A percentile compares a stretch with the other conserved stretches of the same genome.
Evolutionary conservation across 2,797 vertebrate species (phyloP).

Genomic region (Oryzias dopingdopingensis): DNA sequence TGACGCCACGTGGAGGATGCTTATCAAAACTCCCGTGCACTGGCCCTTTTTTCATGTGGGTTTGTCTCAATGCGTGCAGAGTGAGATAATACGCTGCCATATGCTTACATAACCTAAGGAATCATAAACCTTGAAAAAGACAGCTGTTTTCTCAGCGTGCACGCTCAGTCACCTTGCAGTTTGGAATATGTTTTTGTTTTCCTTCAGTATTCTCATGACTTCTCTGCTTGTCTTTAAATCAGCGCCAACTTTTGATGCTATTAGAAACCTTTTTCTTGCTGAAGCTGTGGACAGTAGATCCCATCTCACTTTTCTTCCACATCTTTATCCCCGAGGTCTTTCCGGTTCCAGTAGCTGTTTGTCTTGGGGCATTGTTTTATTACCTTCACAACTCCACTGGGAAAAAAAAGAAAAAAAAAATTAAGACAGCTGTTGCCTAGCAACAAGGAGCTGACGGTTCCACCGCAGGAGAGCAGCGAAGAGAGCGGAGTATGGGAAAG

Average conservation of each 20-base stretch:
- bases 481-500: conserved; percentile 31
- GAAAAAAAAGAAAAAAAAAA: conserved; percentile 53
- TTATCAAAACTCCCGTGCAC: conserved; percentile 46
- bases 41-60: conserved; percentile 1
- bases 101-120: conserved; percentile 64
- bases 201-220: conserved; percentile 12
- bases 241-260: conserved; percentile 7
- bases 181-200: conserved; percentile 9
- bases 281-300: conserved; percentile 13
- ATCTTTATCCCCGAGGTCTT: conserved; percentile 47
- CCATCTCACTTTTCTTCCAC: background rate
- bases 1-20: conserved; percentile 43
- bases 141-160: conserved; percentile 65
- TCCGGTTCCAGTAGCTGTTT: conserved; percentile 74
- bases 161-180: conserved; percentile 52
- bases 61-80: conserved; percentile 53
- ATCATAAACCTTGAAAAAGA: conserved; percentile 60
- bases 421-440: conserved; percentile 79
- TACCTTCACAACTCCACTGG: conserved; percentile 79
- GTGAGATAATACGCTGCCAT: conserved; percentile 58
- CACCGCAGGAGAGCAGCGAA: conserved; percentile 64
- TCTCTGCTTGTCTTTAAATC: conserved; percentile 24
- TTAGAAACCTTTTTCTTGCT: conserved; percentile 32
- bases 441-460: conserved; percentile 79
- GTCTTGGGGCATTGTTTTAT: conserved; percentile 85